Conservation (phyloP, 2,888 invertebrate species). For the Noctua janthe region DNA sequence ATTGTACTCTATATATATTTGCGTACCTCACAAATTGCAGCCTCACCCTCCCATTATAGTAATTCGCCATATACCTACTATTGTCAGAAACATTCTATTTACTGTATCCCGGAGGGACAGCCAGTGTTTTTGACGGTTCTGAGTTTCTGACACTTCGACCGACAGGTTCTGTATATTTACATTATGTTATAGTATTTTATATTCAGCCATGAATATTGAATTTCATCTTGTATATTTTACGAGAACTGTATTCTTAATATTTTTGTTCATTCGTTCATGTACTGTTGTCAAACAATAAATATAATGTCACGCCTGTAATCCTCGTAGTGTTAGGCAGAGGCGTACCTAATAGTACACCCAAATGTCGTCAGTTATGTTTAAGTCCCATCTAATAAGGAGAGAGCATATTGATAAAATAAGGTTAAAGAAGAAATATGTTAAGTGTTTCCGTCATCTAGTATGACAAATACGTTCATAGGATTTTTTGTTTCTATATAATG, state of each 20-base stretch:
- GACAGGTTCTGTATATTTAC: constrained; percentile 6
- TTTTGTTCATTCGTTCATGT: not conserved
- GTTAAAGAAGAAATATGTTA: too few species aligned
- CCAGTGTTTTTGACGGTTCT: constrained; percentile 39
- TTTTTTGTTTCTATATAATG: too few species aligned
- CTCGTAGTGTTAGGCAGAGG: not conserved
- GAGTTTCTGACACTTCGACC: constrained; percentile 34
- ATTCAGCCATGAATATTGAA: constrained; percentile 5
- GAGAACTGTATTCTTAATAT: not conserved
- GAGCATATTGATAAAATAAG: too few species aligned
- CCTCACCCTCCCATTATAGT: constrained; percentile 15
- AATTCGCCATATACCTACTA: constrained; percentile 17
- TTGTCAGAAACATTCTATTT: constrained; percentile 40
- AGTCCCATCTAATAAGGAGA: too few species aligned
- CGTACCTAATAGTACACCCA: not conserved
- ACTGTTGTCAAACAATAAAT: not conserved
- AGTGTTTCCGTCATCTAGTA: too few species aligned
- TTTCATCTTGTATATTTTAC: not conserved
- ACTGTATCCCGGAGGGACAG: constrained; percentile 34
- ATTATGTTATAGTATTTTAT: constrained; percentile 6
- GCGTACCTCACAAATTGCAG: constrained; percentile 10
- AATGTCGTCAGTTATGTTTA: not conserved
- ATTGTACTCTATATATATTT: constrained; percentile 12
- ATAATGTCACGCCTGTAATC: not conserved
- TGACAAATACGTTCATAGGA: too few species aligned